Evolutionary conservation across 2,888 invertebrate species (phyloP), one percentile per base, ranked within the genome.

Genomic region (Kryphioiulus occultus): DNA sequence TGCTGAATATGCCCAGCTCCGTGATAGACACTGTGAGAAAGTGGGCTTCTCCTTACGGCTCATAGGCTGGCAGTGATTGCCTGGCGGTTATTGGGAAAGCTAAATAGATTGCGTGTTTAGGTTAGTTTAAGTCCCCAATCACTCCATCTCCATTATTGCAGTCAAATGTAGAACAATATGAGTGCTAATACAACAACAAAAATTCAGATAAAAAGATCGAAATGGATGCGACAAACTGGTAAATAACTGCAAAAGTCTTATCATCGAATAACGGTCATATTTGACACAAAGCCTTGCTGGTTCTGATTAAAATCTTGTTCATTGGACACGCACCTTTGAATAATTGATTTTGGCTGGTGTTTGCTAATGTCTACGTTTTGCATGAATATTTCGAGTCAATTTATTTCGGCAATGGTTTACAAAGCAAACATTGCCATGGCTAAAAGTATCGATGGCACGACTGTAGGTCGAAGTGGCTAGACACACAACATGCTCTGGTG

Each of bases 231-330:
- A 4, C 0, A 44, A 44, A 44, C 44, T 44, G 3, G 9, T 44
- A 44, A 15, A 15, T 44, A 9, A 44, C 10, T 44, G 59, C 30
- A 78, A 9, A 10, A 9, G 0, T 30, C 30, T 15, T 30, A 30
- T 78, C 78, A 30, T 30, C 30, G 26, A 26, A 78, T 30, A 30
- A 78, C 78, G 2, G 78, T 17, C 30, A 78, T 78, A 78, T 30
- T 78, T 30, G 78, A 30, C 30, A 78, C 12, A 30, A 26, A 4
- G 15, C 26, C 30, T 15, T 2, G 78, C 26, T 10, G 12, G 30
- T 78, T 78, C 30, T 78, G 78, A 78, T 78, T 30, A 30, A 78
- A 78, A 78, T 78, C 78, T 78, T 30, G 78, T 78, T 30, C 17
- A 78, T 15, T 78, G 26, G 1, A 15, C 30, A 78, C 26, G 78